Percentiles rank a stretch among this genome's conserved stretches.
Conservation (phyloP, 1,140 invertebrate genomes). For the Euborellia annulipes region DNA sequence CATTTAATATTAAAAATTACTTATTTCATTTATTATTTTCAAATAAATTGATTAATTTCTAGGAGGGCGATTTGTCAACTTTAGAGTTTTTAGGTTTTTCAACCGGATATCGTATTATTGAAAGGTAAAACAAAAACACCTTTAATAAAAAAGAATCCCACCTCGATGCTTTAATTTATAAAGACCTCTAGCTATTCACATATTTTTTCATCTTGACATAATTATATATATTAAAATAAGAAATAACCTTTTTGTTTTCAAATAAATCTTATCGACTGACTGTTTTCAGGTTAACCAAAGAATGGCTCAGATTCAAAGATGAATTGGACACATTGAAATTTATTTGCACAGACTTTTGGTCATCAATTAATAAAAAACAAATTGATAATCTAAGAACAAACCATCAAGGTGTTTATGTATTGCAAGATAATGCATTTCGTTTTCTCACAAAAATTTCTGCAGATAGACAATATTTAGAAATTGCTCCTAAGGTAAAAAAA, state of each 20-base stretch:
- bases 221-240: background rate
- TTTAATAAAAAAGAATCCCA: too few relatives aligned
- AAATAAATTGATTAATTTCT: constrained; percentile 17
- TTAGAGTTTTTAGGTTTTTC: constrained; percentile 85
- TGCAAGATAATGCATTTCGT: constrained; percentile 92
- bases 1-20: background rate
- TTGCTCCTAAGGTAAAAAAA: constrained; percentile 60
- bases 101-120: constrained; percentile 82
- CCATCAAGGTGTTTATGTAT: constrained; percentile 93
- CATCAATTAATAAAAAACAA: constrained; percentile 90
- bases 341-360: constrained; percentile 98
- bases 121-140: constrained; percentile 51
- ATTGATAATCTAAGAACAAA: constrained; percentile 98
- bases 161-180: too few relatives aligned
- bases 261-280: background rate
- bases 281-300: constrained; percentile 59
- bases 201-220: background rate
- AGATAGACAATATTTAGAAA: constrained; percentile 80
- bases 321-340: constrained; percentile 98
- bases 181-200: too few relatives aligned
- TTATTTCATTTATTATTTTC: background rate
- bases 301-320: constrained; percentile 88
- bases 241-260: constrained; percentile 1
- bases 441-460: constrained; percentile 77
- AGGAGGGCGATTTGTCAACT: constrained; percentile 70